Conservation (phyloP, 2,797 vertebrate species). For the Paguma larvata region DNA sequence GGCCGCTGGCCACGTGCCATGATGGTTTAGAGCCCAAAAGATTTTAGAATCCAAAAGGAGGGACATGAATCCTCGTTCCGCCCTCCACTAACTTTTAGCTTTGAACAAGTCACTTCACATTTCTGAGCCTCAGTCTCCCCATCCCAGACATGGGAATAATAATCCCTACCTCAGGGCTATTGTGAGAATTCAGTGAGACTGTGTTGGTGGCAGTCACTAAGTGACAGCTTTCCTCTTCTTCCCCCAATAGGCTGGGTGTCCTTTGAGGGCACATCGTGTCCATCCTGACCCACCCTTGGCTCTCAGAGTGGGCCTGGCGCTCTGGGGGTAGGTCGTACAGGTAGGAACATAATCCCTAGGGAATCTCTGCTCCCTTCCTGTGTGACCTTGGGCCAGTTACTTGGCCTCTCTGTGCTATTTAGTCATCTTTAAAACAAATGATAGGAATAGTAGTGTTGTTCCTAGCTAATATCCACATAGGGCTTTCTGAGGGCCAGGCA, state of each 20-base stretch:
- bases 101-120: not conserved
- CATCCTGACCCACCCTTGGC: not conserved
- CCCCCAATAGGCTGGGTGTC: not conserved
- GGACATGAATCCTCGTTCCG: not conserved
- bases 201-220: not conserved
- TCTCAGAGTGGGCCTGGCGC: not conserved
- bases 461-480: not conserved
- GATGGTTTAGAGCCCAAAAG: not conserved
- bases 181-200: not conserved
- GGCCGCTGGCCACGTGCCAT: rapidly evolving
- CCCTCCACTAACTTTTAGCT: not conserved
- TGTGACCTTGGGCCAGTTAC: not conserved
- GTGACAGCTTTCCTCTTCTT: not conserved
- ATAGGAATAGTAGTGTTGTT: rapidly evolving
- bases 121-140: not conserved
- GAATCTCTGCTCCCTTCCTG: not conserved
- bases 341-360: not conserved
- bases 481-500: not conserved
- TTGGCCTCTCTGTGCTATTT: not conserved
- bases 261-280: not conserved
- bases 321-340: too few relatives aligned
- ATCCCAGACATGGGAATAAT: not conserved
- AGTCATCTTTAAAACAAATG: slow-evolving; percentile 7
- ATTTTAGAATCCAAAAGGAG: not conserved
- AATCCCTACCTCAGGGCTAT: not conserved